Evolutionary conservation across 2,113 vertebrate genomes (phyloP).

Genomic region (Silurus glanis): DNA sequence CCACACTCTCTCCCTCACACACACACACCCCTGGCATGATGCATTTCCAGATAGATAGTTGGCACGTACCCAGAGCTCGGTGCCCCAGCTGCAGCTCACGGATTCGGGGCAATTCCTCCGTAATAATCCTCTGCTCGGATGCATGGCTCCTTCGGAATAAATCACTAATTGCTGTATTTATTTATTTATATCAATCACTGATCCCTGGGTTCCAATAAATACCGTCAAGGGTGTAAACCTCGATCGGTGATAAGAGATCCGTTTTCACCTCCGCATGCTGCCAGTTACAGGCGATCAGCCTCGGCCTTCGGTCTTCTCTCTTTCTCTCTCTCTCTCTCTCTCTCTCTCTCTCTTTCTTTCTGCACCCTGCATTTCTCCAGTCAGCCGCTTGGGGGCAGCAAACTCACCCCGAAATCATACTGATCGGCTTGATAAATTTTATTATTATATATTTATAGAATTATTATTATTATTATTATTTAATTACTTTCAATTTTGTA

Average conservation of each 20-base stretch:
- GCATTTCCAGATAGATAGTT: neutral
- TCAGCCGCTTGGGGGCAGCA: constrained; percentile 35
- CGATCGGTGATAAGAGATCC: constrained; percentile 37
- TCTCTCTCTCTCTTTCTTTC: constrained; percentile 7
- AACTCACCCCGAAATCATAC: neutral
- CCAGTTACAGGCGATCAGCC: constrained; percentile 37
- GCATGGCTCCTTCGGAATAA: constrained; percentile 35
- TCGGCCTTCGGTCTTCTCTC: constrained; percentile 34
- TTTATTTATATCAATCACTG: neutral
- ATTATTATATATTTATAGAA: neutral
- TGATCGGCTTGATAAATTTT: neutral
- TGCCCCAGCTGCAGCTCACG: constrained; percentile 75
- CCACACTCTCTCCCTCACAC: too few relatives aligned
- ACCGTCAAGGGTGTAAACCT: constrained; percentile 43
- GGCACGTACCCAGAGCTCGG: constrained; percentile 74
- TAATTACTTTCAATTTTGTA: neutral
- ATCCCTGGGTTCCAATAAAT: neutral
- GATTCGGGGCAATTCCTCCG: constrained; percentile 56
- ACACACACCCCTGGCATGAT: neutral
- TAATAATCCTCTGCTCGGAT: constrained; percentile 58
- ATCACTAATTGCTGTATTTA: neutral
- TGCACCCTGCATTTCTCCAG: neutral
- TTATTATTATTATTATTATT: neutral
- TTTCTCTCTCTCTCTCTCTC: constrained; percentile 14
- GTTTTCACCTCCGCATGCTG: constrained; percentile 57